Evolutionary conservation across 92 coral and sea anemone genomes (phyloP).

Genomic region (Zoanthus sansibaricus): DNA sequence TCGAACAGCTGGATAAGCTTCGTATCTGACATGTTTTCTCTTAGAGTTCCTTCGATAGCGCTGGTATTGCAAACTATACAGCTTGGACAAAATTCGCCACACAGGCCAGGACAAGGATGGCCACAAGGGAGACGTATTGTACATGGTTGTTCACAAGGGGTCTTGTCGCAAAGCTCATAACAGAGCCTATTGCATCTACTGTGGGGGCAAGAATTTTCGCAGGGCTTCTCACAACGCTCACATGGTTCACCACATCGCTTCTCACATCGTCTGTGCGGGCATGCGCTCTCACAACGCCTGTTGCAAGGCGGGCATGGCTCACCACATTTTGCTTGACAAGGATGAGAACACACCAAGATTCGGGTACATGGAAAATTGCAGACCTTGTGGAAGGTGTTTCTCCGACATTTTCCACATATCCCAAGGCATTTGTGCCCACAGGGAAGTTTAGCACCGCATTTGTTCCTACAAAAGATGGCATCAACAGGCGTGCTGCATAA

Average conservation of each 20-base stretch:
- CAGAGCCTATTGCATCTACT: constrained; percentile 69
- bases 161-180: constrained; percentile 64
- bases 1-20: constrained; percentile 70
- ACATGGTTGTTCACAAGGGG: constrained; percentile 67
- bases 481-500: constrained; percentile 45
- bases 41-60: constrained; percentile 35
- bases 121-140: constrained; percentile 56
- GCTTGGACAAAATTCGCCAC: constrained; percentile 82
- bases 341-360: constrained; percentile 73
- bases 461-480: constrained; percentile 51
- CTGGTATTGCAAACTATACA: constrained; percentile 65
- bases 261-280: constrained; percentile 63
- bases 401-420: constrained; percentile 55
- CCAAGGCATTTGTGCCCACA: constrained; percentile 80
- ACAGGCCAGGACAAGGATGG: constrained; percentile 82
- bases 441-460: constrained; percentile 58
- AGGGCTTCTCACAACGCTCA: constrained; percentile 62
- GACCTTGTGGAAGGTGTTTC: constrained; percentile 57
- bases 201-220: constrained; percentile 70
- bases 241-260: constrained; percentile 64
- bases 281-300: constrained; percentile 64
- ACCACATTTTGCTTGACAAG: constrained; percentile 65
- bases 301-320: constrained; percentile 82
- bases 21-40: constrained; percentile 35
- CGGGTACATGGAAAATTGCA: constrained; percentile 73